Base-by-base conservation (phyloP, 2,797 vertebrate species). In the Paratrypauchen microcephalus region DNA sequence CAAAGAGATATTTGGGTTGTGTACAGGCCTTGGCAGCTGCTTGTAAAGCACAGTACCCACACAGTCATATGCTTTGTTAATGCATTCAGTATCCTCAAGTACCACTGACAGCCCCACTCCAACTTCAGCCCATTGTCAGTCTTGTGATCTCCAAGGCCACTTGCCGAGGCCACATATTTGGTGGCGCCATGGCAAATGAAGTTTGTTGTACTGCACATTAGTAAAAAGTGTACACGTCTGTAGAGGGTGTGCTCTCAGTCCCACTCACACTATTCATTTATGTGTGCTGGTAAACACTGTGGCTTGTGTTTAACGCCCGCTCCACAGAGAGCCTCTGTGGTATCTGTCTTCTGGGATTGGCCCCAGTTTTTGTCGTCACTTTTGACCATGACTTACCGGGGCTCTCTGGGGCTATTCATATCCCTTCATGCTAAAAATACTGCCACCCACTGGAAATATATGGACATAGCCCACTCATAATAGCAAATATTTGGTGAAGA, bases 401-500 rank as follows among this genome's bases (percentile, higher is more conserved):
- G 80, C 81, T 13, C 41, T 87, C 81, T 70, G 74, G 55, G 24
- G 82, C 88, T 92, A 91, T 91, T 89, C 88, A 91, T 92, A 92
- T 72, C 70, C 47, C 71, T 79, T 66, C 48, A 18, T 67, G 80
- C 87, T 90, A 90, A 90, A 91, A 90, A 90, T 90, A 77, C 80
- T 82, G 80, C 86, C 79, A 87, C 81, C 85, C 80, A 79, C 71
- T 87, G 85, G 81, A 80, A 73, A 86, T 73, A 63, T n/a, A 76
- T 52, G 50, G 13, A 45, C 41, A 45, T 45, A 45, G 41, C 41
- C 15, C 41, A 45, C 41, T 45, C 41, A 45, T 45, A 19, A 76
- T 39, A 52, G 65, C 75, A 68, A 67, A 41, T 45, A 58, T 64
- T 16, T 12, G 19, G 1, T 63, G 21, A 24, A 24, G 13, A 41